These are phyloP conservation scores for Taeniopygia guttata DNA, from an alignment of 2,797 vertebrate genomes.

Conservation along the genomic window DNA sequence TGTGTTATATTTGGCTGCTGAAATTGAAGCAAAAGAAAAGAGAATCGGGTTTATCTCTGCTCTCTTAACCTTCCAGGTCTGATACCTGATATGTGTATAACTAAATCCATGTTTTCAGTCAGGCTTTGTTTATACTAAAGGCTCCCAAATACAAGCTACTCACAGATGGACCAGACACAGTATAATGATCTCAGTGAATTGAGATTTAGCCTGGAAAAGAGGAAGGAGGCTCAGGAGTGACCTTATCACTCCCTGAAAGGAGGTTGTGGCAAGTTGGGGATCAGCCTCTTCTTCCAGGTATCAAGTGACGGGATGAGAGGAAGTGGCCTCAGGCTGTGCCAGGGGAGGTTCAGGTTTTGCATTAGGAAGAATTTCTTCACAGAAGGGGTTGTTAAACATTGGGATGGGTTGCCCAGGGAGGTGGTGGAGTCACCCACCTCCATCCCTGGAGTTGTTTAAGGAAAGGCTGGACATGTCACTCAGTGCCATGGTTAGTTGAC, in stretches of 20 bases:
- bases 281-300: not conserved
- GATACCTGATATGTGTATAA: accelerated
- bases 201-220: not conserved
- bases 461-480: not conserved
- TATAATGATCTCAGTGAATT: not conserved
- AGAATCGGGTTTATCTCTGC: not conserved
- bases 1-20: not conserved
- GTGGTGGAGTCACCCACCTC: not conserved
- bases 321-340: not conserved
- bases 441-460: not conserved
- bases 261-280: not conserved
- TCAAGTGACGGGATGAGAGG: not conserved
- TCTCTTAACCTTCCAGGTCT: not conserved
- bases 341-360: not conserved
- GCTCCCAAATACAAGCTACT: not conserved
- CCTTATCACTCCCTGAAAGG: not conserved
- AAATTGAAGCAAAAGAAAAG: not conserved
- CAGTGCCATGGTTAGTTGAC: not conserved
- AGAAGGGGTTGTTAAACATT: not conserved
- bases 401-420: not conserved
- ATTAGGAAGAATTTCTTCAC: not conserved
- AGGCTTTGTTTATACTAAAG: accelerated
- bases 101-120: not conserved
- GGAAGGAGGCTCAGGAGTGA: not conserved
- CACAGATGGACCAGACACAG: not conserved